Evolutionary conservation across 2,113 vertebrate genomes (phyloP).

Genomic region (Brachirus orientalis): DNA sequence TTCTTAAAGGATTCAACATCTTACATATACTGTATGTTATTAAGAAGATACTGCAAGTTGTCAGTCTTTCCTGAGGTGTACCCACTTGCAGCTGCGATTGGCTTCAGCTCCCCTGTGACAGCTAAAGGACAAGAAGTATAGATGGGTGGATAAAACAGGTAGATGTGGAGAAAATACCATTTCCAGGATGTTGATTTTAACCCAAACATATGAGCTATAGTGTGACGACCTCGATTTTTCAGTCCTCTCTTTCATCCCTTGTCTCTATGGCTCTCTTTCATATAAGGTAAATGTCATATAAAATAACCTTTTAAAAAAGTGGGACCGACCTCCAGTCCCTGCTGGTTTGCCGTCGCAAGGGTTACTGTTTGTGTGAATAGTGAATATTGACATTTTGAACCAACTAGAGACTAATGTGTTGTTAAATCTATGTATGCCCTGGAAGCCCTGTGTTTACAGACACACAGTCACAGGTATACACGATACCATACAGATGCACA

Average conservation of each 20-base stretch:
- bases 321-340: slow-evolving; percentile 42
- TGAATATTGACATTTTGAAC: slow-evolving; percentile 65
- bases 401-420: slow-evolving; percentile 48
- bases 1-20: too few species aligned
- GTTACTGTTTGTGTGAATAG: slow-evolving; percentile 56
- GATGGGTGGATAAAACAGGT: background rate
- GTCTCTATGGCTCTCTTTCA: slow-evolving; percentile 10
- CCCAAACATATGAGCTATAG: background rate
- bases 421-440: slow-evolving; percentile 48
- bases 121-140: too few species aligned
- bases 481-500: background rate
- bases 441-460: slow-evolving; percentile 30
- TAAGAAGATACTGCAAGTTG: too few species aligned
- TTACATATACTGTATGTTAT: background rate
- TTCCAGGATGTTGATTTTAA: background rate
- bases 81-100: too few species aligned
- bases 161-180: background rate
- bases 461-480: background rate
- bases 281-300: slow-evolving; percentile 51
- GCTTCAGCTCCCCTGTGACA: too few species aligned
- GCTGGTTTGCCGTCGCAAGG: slow-evolving; percentile 15
- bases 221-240: slow-evolving; percentile 12
- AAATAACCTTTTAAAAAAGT: slow-evolving; percentile 53
- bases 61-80: background rate
- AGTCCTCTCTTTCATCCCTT: slow-evolving; percentile 11